Conservation (phyloP, 2,113 vertebrate genomes). For the Caracal caracal region DNA sequence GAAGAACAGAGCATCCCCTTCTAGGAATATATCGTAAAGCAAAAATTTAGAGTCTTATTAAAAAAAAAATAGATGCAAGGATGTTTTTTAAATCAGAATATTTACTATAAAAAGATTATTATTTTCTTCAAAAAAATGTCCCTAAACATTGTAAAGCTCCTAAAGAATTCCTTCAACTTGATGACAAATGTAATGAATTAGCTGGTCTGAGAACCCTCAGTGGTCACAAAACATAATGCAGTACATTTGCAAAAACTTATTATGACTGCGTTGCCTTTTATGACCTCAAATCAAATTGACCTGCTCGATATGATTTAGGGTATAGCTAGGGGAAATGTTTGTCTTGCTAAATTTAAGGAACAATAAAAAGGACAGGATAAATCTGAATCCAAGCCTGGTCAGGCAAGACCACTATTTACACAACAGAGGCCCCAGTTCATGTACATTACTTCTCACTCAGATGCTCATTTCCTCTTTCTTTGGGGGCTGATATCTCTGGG, state of each 20-base stretch:
- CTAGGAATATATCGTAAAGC: neutral
- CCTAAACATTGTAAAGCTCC: neutral
- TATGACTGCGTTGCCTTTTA: neutral
- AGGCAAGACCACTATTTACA: neutral
- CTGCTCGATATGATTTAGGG: conserved; percentile 43
- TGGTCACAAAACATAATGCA: conserved; percentile 27
- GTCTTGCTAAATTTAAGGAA: conserved; percentile 45
- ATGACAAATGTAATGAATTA: conserved; percentile 47
- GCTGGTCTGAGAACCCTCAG: neutral
- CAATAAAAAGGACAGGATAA: neutral
- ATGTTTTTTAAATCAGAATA: neutral
- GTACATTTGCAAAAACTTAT: conserved; percentile 47
- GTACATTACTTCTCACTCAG: neutral
- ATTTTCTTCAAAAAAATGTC: conserved; percentile 11
- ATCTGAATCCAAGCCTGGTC: conserved; percentile 13
- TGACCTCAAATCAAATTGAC: conserved; percentile 46
- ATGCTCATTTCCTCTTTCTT: neutral
- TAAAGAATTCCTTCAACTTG: conserved; percentile 4
- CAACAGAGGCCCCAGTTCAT: neutral
- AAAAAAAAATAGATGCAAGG: neutral
- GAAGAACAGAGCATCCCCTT: neutral
- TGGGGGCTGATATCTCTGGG: neutral
- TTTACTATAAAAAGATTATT: neutral
- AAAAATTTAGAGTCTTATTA: neutral
- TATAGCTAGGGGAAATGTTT: conserved; percentile 2